Percentiles rank a stretch among this genome's conserved stretches.
phyloP scores from a whole-genome alignment of 1,140 invertebrate genomes.

The Drosophila ironensis region DNA sequence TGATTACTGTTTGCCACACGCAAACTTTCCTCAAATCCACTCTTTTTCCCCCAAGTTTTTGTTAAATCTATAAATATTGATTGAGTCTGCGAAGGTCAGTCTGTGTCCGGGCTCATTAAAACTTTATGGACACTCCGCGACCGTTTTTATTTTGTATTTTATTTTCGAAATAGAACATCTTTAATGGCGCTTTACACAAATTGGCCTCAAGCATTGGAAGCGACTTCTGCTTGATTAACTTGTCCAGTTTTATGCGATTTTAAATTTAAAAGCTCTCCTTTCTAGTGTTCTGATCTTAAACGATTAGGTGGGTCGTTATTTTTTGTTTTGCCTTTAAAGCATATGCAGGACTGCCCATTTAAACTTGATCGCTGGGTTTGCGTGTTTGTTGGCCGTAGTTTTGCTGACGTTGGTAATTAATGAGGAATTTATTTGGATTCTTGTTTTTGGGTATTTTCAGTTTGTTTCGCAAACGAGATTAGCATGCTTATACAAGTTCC shows the following conservation, averaged over 20 bases:
- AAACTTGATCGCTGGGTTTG: background rate
- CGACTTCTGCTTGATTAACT: conserved; percentile 34
- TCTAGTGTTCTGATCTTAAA: conserved; percentile 13
- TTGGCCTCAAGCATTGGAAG: background rate
- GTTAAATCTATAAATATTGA: conserved; percentile 39
- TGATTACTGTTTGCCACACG: conserved; percentile 49
- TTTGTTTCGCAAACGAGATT: conserved; percentile 29
- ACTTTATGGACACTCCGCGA: conserved; percentile 12
- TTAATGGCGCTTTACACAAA: conserved; percentile 42
- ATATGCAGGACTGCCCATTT: conserved; percentile 4
- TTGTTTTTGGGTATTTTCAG: conserved; percentile 32
- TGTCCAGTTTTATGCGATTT: conserved; percentile 15
- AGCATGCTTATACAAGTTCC: conserved; percentile 29
- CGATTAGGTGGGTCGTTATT: background rate
- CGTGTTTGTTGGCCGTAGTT: conserved; percentile 7
- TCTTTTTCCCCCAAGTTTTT: conserved; percentile 13
- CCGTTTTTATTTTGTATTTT: conserved; percentile 26
- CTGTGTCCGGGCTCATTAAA: conserved; percentile 27
- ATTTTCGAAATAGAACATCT: conserved; percentile 30
- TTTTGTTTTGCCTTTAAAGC: conserved; percentile 1
- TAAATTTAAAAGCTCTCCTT: conserved; percentile 22
- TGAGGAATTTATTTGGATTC: conserved; percentile 32
- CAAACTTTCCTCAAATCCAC: conserved; percentile 47
- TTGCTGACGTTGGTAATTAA: conserved; percentile 35
- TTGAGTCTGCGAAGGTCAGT: conserved; percentile 29